phyloP scores from a whole-genome alignment of 2,888 invertebrate species.

The Agrochola lota region DNA sequence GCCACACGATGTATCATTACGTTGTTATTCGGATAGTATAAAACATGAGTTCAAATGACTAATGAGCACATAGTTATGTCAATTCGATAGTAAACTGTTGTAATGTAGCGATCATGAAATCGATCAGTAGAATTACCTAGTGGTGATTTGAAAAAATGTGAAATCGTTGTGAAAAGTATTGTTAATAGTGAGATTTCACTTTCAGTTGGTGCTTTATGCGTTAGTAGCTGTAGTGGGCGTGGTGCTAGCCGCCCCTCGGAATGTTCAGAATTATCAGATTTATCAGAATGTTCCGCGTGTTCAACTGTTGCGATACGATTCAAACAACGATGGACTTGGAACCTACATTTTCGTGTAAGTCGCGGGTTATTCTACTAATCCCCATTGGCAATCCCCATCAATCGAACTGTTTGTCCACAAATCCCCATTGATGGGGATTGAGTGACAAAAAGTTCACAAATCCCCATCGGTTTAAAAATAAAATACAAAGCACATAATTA shows the following conservation, averaged over 20 bases:
- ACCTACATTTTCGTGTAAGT: conserved; percentile 81
- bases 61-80: conserved; percentile 76
- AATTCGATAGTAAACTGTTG: conserved; percentile 70
- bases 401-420: too few species aligned
- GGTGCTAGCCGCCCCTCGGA: conserved; percentile 72
- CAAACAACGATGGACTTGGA: conserved; percentile 83
- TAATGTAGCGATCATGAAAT: conserved; percentile 71
- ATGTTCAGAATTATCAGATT: conserved; percentile 39
- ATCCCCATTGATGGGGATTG: too few species aligned
- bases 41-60: conserved; percentile 75
- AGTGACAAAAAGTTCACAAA: too few species aligned
- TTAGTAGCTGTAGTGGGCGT: conserved; percentile 78
- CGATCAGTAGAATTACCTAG: conserved; percentile 14
- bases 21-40: conserved; percentile 83
- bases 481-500: too few species aligned
- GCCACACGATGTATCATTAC: conserved; percentile 47
- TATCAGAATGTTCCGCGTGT: conserved; percentile 68
- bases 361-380: too few species aligned
- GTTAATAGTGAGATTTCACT: conserved; percentile 60
- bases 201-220: conserved; percentile 84
- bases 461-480: too few species aligned
- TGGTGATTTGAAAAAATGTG: too few species aligned
- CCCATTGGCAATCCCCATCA: too few species aligned
- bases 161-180: conserved; percentile 23
- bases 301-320: conserved; percentile 77